Conservation (phyloP, 2,797 vertebrate genomes). For the Epinephelus coioides region DNA sequence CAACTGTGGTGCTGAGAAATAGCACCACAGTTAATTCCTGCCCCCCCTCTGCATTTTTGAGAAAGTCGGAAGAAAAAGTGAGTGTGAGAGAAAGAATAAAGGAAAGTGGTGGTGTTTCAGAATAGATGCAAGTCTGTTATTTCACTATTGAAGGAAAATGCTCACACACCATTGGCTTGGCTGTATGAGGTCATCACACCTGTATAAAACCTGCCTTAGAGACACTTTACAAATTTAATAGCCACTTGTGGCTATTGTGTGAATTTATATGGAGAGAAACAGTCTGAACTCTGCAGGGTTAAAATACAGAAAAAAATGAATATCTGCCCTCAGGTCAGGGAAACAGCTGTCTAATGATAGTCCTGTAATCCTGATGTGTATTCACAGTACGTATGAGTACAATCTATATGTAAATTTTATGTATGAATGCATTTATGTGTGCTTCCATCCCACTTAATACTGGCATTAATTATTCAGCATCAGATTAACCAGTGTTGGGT, state of each 20-base stretch:
- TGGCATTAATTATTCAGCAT: slow-evolving; percentile 40
- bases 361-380: not conserved
- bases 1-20: too few species aligned
- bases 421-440: slow-evolving; percentile 9
- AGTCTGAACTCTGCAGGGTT: not conserved
- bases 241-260: not conserved
- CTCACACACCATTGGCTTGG: not conserved
- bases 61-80: not conserved
- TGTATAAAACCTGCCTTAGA: not conserved
- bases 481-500: not conserved
- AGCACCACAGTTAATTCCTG: not conserved
- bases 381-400: not conserved
- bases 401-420: slow-evolving; percentile 39
- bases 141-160: not conserved
- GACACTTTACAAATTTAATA: not conserved
- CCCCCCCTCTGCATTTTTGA: not conserved
- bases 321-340: not conserved
- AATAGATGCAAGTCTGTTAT: not conserved
- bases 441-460: slow-evolving; percentile 5
- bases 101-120: not conserved
- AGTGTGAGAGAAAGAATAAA: not conserved
- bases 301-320: slow-evolving; percentile 2
- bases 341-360: slow-evolving; percentile 2
- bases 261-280: not conserved
- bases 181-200: not conserved